Evolutionary conservation across 2,113 vertebrate species (phyloP).

Genomic region (Takifugu flavidus): DNA sequence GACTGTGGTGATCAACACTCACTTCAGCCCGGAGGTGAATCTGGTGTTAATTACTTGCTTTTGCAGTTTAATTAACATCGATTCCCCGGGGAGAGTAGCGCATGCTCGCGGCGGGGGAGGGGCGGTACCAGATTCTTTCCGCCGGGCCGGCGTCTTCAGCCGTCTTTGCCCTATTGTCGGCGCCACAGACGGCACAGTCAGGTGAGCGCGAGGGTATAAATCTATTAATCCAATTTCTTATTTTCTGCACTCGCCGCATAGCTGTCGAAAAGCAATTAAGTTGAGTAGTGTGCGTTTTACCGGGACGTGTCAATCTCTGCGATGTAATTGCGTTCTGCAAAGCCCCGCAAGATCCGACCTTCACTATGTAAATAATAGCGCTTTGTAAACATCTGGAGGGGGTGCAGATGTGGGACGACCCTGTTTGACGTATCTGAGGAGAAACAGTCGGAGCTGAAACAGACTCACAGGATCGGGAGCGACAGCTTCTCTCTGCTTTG

Average conservation of each 20-base stretch:
- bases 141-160: no score
- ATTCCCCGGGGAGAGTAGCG: constrained; percentile 50
- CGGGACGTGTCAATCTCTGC: constrained; percentile 69
- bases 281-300: constrained; percentile 72
- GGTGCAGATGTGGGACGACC: constrained; percentile 27
- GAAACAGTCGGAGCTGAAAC: background rate
- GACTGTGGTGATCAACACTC: constrained; percentile 40
- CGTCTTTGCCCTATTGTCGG: constrained; percentile 4
- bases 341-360: constrained; percentile 67
- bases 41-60: constrained; percentile 68
- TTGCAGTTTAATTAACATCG: constrained; percentile 71
- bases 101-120: constrained; percentile 10
- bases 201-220: constrained; percentile 38
- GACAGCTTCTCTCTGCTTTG: no score
- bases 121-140: no score
- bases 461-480: no score
- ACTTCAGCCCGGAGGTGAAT: constrained; percentile 49
- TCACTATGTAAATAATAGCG: constrained; percentile 69
- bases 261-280: constrained; percentile 79
- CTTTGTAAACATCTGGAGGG: constrained; percentile 25
- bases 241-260: constrained; percentile 68
- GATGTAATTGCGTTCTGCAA: constrained; percentile 71
- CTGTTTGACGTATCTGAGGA: constrained; percentile 23
- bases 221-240: constrained; percentile 65
- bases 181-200: constrained; percentile 33